A percentile compares a stretch with the other conserved stretches of the same genome.
phyloP scores from a whole-genome alignment of 2,888 invertebrate genomes.

The Xestia xanthographa region DNA sequence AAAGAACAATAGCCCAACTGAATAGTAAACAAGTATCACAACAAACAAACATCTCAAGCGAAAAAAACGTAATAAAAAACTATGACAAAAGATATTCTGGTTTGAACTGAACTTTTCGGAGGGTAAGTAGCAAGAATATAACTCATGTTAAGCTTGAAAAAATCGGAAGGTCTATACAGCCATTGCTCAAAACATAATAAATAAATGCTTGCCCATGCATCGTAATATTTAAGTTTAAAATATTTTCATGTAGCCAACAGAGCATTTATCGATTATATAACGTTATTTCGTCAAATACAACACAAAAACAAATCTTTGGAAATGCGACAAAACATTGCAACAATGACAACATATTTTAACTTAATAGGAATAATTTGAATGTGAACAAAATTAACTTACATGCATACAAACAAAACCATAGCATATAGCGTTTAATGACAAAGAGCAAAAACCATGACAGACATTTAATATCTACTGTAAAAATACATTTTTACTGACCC shows the following conservation, averaged over 20 bases:
- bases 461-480: constrained; percentile 76
- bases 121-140: constrained; percentile 2
- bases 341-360: constrained; percentile 58
- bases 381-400: constrained; percentile 79
- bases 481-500: constrained; percentile 83
- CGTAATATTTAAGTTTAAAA: not conserved
- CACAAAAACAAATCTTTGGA: constrained; percentile 55
- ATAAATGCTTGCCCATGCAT: not conserved
- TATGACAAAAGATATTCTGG: constrained; percentile 8
- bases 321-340: constrained; percentile 57
- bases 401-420: constrained; percentile 81
- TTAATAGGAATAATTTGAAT: constrained; percentile 45
- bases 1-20: constrained; percentile 1
- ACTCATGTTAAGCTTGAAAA: constrained; percentile 1
- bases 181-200: constrained; percentile 13
- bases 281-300: constrained; percentile 52
- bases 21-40: not conserved
- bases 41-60: not conserved
- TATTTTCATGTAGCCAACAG: constrained; percentile 15
- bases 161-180: not conserved
- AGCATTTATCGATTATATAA: constrained; percentile 61
- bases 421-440: constrained; percentile 74
- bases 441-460: constrained; percentile 88
- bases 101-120: constrained; percentile 5
- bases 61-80: constrained; percentile 5